Evolutionary conservation across 2,113 vertebrate genomes (phyloP).

Genomic region (Mus spicilegus): DNA sequence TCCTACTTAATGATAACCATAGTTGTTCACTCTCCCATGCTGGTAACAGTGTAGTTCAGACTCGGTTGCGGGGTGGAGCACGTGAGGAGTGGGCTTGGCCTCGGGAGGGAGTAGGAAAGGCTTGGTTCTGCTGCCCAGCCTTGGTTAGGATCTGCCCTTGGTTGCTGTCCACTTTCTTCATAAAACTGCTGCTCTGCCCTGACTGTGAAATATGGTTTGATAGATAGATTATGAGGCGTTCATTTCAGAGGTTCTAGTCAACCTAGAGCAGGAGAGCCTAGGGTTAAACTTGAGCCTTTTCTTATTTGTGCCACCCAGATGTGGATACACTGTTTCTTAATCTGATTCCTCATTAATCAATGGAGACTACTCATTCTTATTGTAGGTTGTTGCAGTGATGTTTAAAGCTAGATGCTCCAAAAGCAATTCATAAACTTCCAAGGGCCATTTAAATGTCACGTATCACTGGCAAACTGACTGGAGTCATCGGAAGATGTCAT

Average conservation of each 20-base stretch:
- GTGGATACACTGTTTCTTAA: background rate
- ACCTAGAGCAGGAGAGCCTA: background rate
- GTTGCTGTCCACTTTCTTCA: background rate
- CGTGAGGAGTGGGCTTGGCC: background rate
- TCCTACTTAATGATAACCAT: background rate
- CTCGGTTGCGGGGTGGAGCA: background rate
- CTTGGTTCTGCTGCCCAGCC: background rate
- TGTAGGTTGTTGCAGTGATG: background rate
- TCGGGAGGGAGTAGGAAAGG: background rate
- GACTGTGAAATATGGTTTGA: background rate
- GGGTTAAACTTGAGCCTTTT: background rate
- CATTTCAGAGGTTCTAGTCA: background rate
- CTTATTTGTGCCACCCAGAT: background rate
- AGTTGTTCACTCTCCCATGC: background rate
- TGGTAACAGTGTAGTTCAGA: background rate
- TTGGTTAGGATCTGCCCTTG: background rate
- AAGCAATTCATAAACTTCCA: background rate
- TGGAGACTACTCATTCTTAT: background rate
- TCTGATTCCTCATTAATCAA: slow-evolving; percentile 9
- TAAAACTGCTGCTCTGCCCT: background rate
- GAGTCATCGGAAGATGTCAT: background rate
- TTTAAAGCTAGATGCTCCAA: background rate
- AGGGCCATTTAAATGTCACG: background rate
- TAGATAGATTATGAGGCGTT: background rate
- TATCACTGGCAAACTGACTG: background rate